phyloP scores from a whole-genome alignment of 2,888 invertebrate genomes.

The Eristalis pertinax region DNA sequence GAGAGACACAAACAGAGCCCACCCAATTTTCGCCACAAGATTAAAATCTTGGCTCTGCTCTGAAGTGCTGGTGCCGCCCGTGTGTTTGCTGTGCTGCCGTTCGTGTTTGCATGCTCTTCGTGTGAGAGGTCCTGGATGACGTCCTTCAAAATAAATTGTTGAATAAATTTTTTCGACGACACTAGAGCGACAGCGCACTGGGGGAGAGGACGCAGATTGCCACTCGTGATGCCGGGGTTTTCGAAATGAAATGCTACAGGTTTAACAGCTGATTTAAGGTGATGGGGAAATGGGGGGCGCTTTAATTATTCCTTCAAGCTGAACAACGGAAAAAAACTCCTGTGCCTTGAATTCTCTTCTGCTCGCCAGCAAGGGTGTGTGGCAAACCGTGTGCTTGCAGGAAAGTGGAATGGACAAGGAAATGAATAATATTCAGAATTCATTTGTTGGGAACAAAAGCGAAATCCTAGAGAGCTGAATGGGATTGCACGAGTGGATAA shows the following conservation, averaged over 20 bases:
- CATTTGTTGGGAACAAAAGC: neutral
- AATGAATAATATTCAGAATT: neutral
- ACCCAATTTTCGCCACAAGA: conserved; percentile 27
- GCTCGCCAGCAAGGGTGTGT: neutral
- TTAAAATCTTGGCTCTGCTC: conserved; percentile 31
- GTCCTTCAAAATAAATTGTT: conserved; percentile 21
- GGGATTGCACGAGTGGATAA: neutral
- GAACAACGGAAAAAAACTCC: neutral
- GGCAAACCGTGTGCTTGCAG: neutral
- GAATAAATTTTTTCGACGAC: neutral
- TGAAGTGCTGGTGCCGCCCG: neutral
- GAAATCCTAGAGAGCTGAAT: neutral
- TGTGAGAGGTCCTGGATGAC: neutral
- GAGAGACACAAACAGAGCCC: neutral
- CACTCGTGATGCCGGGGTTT: conserved; percentile 4
- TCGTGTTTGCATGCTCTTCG: conserved; percentile 8
- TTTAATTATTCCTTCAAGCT: neutral
- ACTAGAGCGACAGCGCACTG: neutral
- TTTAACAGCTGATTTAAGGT: conserved; percentile 11
- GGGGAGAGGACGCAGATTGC: neutral
- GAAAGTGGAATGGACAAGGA: neutral
- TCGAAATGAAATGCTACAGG: conserved; percentile 19
- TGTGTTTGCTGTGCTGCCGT: conserved; percentile 22
- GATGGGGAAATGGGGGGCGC: neutral
- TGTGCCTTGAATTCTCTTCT: neutral